Conservation (phyloP, 1,140 invertebrate species). For the Ceratina australensis region DNA sequence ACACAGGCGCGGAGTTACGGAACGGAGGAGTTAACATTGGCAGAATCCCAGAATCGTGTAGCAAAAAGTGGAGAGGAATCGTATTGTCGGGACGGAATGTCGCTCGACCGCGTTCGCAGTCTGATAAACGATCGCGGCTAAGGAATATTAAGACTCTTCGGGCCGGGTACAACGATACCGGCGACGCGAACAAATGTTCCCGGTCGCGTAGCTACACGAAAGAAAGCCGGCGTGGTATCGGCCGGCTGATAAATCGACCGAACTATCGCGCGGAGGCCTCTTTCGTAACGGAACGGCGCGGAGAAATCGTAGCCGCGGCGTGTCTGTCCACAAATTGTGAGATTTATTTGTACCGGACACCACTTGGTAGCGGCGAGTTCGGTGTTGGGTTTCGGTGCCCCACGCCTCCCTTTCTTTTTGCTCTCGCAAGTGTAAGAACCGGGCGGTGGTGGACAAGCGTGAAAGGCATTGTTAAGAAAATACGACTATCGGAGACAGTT, state of each 20-base stretch:
- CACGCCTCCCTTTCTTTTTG: neutral
- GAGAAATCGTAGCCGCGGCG: neutral
- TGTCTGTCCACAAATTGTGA: constrained; percentile 16
- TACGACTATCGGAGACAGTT: no score
- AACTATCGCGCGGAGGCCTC: neutral
- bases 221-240: constrained; percentile 37
- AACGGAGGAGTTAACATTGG: no score
- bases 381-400: constrained; percentile 27
- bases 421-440: no score
- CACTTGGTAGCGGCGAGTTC: neutral
- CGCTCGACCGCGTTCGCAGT: constrained; percentile 41
- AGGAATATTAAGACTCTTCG: constrained; percentile 59
- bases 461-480: no score
- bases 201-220: constrained; percentile 36
- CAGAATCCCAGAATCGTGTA: no score
- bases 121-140: constrained; percentile 57
- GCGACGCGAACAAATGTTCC: constrained; percentile 58
- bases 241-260: constrained; percentile 41
- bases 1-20: no score
- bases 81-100: constrained; percentile 52
- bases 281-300: neutral
- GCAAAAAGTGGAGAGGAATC: constrained; percentile 18
- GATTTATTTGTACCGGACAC: constrained; percentile 29
- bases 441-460: no score
- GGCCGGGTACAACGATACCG: constrained; percentile 45